phyloP scores from a whole-genome alignment of 2,888 invertebrate species.

The Cerastis rubricosa region DNA sequence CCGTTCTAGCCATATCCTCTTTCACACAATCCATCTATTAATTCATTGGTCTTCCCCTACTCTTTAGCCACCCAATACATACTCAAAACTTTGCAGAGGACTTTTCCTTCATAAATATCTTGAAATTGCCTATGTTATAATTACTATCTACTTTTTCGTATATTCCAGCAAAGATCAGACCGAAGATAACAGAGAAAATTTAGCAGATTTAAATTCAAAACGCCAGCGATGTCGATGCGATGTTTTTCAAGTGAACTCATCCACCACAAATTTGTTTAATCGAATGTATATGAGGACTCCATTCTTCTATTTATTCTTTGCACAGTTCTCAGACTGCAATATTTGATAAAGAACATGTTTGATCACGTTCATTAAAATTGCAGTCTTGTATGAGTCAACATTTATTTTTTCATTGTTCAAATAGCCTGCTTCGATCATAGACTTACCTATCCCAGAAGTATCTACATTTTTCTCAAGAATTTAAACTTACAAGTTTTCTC shows the following conservation, averaged over 20 bases:
- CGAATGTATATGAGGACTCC: neutral
- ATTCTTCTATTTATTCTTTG: neutral
- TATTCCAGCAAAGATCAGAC: too few species aligned
- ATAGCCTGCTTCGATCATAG: neutral
- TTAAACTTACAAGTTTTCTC: neutral
- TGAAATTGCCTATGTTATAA: neutral
- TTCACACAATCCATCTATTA: neutral
- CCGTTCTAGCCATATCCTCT: too few species aligned
- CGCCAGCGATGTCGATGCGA: neutral
- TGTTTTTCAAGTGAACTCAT: neutral
- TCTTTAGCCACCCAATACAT: neutral
- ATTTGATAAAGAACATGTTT: conserved; percentile 23
- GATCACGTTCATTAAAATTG: conserved; percentile 6
- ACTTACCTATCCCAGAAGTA: too few species aligned
- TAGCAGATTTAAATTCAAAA: neutral
- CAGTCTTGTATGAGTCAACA: conserved; percentile 17
- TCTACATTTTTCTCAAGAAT: neutral
- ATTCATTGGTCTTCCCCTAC: neutral
- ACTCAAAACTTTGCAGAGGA: too few species aligned
- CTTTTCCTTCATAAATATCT: neutral
- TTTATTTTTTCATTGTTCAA: conserved; percentile 16
- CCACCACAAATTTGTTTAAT: neutral
- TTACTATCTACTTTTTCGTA: neutral
- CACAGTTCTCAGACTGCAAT: conserved; percentile 15
- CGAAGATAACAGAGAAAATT: neutral